phyloP scores from a whole-genome alignment of 2,113 vertebrate genomes.

The Poecilia latipinna region DNA sequence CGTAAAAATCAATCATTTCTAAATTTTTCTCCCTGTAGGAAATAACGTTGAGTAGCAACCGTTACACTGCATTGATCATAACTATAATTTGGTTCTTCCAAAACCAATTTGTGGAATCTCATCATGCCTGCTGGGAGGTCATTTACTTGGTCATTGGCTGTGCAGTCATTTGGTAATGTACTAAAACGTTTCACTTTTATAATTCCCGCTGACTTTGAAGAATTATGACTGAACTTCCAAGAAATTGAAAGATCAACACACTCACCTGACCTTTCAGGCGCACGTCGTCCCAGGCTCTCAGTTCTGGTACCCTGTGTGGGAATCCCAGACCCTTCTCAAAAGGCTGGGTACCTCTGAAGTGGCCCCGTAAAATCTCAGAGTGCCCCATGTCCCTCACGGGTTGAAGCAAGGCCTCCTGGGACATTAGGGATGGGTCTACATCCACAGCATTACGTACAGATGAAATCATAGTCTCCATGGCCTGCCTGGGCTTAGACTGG shows the following conservation, averaged over 20 bases:
- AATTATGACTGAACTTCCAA: background rate
- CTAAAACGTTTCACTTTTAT: background rate
- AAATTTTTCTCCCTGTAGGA: background rate
- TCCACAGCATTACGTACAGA: conserved; percentile 71
- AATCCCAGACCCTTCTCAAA: conserved; percentile 84
- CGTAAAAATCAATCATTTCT: background rate
- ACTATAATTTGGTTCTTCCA: too few species aligned
- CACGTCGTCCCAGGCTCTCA: conserved; percentile 78
- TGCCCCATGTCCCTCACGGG: conserved; percentile 83
- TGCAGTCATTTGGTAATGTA: background rate
- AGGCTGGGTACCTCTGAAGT: conserved; percentile 82
- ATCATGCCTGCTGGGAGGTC: too few species aligned
- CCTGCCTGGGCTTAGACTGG: conserved; percentile 74
- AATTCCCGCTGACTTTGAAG: background rate
- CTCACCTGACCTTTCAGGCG: conserved; percentile 80
- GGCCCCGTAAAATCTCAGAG: conserved; percentile 80
- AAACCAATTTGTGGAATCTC: too few species aligned
- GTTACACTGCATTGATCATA: too few species aligned
- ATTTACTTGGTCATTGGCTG: background rate
- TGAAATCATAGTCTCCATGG: conserved; percentile 75
- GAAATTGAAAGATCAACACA: background rate
- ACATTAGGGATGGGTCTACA: conserved; percentile 68
- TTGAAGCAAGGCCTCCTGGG: conserved; percentile 81
- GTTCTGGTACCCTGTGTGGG: conserved; percentile 78
- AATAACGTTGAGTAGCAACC: background rate